phyloP scores from a whole-genome alignment of 2,888 invertebrate genomes.

The Hydraecia micacea region DNA sequence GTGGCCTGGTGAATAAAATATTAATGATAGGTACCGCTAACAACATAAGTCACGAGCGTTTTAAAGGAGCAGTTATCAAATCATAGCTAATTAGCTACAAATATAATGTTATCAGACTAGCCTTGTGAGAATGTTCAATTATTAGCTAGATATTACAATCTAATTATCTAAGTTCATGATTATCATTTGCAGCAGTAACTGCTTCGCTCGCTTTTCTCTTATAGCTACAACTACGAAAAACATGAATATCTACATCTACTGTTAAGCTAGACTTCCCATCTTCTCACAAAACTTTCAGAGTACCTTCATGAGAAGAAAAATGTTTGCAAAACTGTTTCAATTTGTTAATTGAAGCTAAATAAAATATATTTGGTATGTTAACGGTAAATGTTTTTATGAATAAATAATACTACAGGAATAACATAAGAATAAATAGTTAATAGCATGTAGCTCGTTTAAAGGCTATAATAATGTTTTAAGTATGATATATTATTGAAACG shows the following conservation, averaged over 20 bases:
- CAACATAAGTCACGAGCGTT: constrained; percentile 75
- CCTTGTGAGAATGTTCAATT: constrained; percentile 74
- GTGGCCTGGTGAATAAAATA: constrained; percentile 73
- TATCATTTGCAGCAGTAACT: constrained; percentile 77
- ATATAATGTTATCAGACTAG: constrained; percentile 80
- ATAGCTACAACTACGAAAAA: constrained; percentile 86
- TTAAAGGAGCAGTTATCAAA: constrained; percentile 76
- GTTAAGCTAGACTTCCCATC: constrained; percentile 87
- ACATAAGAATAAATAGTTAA: constrained; percentile 76
- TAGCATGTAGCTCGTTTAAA: constrained; percentile 79
- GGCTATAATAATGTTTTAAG: constrained; percentile 67
- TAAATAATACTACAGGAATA: constrained; percentile 84
- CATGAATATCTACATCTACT: constrained; percentile 86
- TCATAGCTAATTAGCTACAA: constrained; percentile 79
- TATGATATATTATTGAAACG: constrained; percentile 57
- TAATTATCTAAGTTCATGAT: constrained; percentile 77
- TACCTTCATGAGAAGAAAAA: constrained; percentile 90
- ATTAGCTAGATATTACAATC: constrained; percentile 79
- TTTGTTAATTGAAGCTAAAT: constrained; percentile 82
- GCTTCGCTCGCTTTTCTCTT: constrained; percentile 82
- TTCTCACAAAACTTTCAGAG: constrained; percentile 89
- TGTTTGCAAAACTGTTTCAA: constrained; percentile 90
- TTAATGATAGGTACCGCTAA: constrained; percentile 69
- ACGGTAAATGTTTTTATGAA: constrained; percentile 75
- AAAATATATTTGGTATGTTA: constrained; percentile 76